Evolutionary conservation across 2,888 invertebrate species (phyloP).

Genomic region (Mythimna albipuncta): DNA sequence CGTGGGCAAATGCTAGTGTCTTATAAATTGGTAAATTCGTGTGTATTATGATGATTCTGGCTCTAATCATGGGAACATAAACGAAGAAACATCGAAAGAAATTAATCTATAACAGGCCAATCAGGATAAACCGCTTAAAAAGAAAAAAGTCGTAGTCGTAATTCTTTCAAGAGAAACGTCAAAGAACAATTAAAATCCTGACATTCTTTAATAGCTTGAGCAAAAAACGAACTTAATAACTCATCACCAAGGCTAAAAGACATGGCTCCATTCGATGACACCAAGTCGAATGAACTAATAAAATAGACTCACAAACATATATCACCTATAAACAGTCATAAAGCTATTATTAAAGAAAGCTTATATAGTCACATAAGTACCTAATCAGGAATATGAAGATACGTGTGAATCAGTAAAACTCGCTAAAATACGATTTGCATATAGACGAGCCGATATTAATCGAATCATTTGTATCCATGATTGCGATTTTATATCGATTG

Average conservation of each 20-base stretch:
- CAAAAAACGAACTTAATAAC: conserved; percentile 32
- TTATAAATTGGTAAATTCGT: too few species aligned
- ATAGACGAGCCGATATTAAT: conserved; percentile 44
- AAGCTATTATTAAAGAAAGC: conserved; percentile 54
- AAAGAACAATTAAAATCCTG: conserved; percentile 27
- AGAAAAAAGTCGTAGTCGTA: neutral
- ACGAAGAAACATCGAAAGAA: neutral
- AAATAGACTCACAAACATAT: conserved; percentile 59
- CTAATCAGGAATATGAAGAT: conserved; percentile 38
- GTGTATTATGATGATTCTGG: too few species aligned
- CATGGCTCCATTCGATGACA: conserved; percentile 41
- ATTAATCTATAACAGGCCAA: neutral
- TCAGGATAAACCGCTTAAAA: neutral
- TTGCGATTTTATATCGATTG: conserved; percentile 52
- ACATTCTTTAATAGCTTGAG: conserved; percentile 17
- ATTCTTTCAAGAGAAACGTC: conserved; percentile 7
- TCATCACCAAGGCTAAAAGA: conserved; percentile 40
- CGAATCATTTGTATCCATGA: conserved; percentile 46
- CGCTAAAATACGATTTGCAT: conserved; percentile 56
- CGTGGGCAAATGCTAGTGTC: too few species aligned
- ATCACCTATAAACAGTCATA: conserved; percentile 56
- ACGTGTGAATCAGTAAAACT: conserved; percentile 53
- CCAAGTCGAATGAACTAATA: conserved; percentile 54
- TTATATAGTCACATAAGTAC: conserved; percentile 36
- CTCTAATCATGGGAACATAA: neutral